Conservation (phyloP, 1,140 invertebrate genomes). For the Hylaeus volcanicus region DNA sequence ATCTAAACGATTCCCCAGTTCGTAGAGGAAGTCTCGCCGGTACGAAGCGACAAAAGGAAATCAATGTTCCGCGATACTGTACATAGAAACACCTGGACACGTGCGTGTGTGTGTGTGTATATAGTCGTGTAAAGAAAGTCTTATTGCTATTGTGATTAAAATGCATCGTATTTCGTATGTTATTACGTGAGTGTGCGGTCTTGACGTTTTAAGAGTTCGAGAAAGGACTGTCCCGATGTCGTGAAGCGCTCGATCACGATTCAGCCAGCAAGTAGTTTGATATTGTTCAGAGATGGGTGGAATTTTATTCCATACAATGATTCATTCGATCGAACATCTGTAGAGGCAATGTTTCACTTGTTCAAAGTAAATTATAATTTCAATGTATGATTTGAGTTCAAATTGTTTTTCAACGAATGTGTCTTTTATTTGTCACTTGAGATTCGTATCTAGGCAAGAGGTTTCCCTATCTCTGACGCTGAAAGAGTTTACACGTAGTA, state of each 20-base stretch:
- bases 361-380: no score
- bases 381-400: no score
- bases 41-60: neutral
- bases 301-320: no score
- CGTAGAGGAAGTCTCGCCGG: neutral
- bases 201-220: slow-evolving; percentile 16
- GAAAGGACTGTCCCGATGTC: neutral
- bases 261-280: no score
- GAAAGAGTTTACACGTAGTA: no score
- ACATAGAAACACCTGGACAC: slow-evolving; percentile 33
- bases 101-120: slow-evolving; percentile 48
- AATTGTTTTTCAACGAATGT: no score
- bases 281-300: no score
- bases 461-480: no score
- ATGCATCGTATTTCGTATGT: slow-evolving; percentile 51
- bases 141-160: slow-evolving; percentile 50
- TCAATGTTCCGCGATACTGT: slow-evolving; percentile 7
- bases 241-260: neutral
- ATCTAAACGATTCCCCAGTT: neutral
- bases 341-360: no score
- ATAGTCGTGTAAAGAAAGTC: slow-evolving; percentile 63
- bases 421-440: no score
- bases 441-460: no score
- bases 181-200: slow-evolving; percentile 43
- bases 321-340: no score